These are phyloP conservation scores for Neodiprion virginianus DNA, from an alignment of 1,140 invertebrate species.

Conservation along the genomic window DNA sequence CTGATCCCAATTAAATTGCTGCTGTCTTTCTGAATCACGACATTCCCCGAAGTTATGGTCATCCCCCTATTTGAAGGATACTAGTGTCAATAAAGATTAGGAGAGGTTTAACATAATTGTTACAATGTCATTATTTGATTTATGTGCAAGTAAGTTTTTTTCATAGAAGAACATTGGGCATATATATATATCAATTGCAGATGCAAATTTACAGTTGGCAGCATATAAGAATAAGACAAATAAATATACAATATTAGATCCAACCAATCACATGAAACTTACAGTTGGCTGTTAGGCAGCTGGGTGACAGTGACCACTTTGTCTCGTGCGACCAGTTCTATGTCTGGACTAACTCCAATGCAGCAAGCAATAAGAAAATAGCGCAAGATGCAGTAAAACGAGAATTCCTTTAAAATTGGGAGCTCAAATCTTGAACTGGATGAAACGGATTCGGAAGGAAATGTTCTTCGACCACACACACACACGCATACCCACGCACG, in stretches of 20 bases:
- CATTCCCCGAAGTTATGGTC: slow-evolving; percentile 94
- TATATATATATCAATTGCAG: too few species aligned
- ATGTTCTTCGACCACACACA: too few species aligned
- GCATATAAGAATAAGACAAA: too few species aligned
- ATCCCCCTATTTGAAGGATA: slow-evolving; percentile 79
- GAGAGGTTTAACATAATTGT: slow-evolving; percentile 1
- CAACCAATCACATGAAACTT: slow-evolving; percentile 37
- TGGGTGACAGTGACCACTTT: slow-evolving; percentile 39
- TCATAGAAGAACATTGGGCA: slow-evolving; percentile 8
- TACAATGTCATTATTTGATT: slow-evolving; percentile 10
- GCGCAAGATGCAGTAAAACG: background rate
- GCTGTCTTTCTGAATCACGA: slow-evolving; percentile 89
- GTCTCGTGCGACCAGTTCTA: slow-evolving; percentile 52
- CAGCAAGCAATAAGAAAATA: slow-evolving; percentile 24
- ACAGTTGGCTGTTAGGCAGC: slow-evolving; percentile 45
- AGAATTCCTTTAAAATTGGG: too few species aligned
- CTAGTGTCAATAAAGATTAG: slow-evolving; percentile 21
- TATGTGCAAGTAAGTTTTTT: background rate
- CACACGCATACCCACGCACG: background rate
- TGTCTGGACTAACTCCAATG: slow-evolving; percentile 52
- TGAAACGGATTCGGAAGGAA: too few species aligned
- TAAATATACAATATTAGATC: too few species aligned
- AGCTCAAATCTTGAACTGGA: too few species aligned
- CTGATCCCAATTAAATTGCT: slow-evolving; percentile 98
- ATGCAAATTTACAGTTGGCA: too few species aligned